Evolutionary conservation across 2,113 vertebrate genomes (phyloP).

Genomic region (Rhadina sibilatrix): DNA sequence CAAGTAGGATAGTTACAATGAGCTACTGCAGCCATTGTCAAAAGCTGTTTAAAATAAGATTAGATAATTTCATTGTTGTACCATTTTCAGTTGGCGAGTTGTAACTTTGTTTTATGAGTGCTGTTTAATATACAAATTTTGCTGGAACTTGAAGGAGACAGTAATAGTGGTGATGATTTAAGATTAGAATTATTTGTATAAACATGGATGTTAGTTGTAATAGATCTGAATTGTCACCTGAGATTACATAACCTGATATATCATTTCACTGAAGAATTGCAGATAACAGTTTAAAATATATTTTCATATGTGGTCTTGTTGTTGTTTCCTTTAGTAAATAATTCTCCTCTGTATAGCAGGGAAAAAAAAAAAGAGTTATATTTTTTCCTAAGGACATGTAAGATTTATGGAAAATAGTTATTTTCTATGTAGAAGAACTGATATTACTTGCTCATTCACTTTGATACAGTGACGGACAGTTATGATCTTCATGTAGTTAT

Average conservation of each 20-base stretch:
- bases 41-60: constrained; percentile 44
- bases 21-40: constrained; percentile 22
- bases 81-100: neutral
- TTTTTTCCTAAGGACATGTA: neutral
- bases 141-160: constrained; percentile 13
- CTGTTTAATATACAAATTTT: constrained; percentile 24
- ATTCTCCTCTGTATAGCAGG: neutral
- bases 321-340: neutral
- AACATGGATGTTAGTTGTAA: constrained; percentile 14
- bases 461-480: neutral
- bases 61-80: constrained; percentile 5
- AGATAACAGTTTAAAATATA: neutral
- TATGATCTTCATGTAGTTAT: neutral
- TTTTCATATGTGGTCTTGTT: neutral
- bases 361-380: neutral
- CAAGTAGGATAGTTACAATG: constrained; percentile 17
- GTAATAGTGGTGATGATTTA: constrained; percentile 35
- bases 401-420: constrained; percentile 18
- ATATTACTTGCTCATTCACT: neutral
- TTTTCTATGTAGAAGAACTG: neutral
- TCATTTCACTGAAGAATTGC: constrained; percentile 1
- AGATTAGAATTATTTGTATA: constrained; percentile 21
- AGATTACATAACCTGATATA: constrained; percentile 19
- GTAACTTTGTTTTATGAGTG: constrained; percentile 31
- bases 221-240: constrained; percentile 34